These are phyloP conservation scores for Deroplatys truncata DNA, from an alignment of 2,888 invertebrate species.

Conservation along the genomic window DNA sequence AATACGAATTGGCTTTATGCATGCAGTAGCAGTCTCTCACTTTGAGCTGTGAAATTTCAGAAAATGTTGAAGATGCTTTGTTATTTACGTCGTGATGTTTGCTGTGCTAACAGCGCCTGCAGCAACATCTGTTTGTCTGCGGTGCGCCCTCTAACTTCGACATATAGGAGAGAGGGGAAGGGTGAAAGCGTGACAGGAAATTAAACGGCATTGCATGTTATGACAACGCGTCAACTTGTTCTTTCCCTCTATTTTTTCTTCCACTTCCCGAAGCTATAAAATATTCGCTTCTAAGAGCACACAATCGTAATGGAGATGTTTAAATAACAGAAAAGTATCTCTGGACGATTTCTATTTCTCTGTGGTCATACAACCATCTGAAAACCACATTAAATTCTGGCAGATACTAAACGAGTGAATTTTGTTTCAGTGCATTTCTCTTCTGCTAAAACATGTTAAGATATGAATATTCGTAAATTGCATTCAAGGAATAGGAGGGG, in stretches of 20 bases:
- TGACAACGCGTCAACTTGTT: neutral
- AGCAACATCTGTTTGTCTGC: neutral
- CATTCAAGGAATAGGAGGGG: no score
- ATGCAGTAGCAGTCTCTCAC: no score
- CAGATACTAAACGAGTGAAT: no score
- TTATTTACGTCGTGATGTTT: no score
- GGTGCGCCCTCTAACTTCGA: neutral
- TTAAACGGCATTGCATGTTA: conserved; percentile 9
- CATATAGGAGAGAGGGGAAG: neutral
- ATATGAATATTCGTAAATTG: no score
- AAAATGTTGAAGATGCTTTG: neutral
- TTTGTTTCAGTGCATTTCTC: no score
- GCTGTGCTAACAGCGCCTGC: no score
- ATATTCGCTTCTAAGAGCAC: neutral
- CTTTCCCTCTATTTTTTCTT: neutral
- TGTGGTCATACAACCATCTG: no score
- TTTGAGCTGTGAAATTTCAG: neutral
- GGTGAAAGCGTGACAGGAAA: neutral
- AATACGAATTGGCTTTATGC: no score
- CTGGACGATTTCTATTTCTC: neutral
- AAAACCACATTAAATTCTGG: no score
- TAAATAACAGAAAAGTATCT: neutral
- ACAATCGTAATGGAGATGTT: neutral
- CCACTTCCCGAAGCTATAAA: neutral
- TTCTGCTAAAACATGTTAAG: no score